Evolutionary conservation across 2,113 vertebrate species (phyloP).

Genomic region (rat (Rattus norvegicus)): GRCr8 NC_086024.1:78515501-78516000

Average conservation of each 20-base stretch:
- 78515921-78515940: conserved; percentile 2
- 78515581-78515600: conserved; percentile 9
- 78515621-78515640: neutral
- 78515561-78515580: neutral
- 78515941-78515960: conserved; percentile 33
- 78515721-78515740: conserved; percentile 76
- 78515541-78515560: conserved; percentile 21
- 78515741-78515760: conserved; percentile 53
- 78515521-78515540: neutral
- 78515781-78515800: neutral
- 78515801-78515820: neutral
- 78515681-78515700: neutral
- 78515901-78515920: neutral
- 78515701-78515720: conserved; percentile 34
- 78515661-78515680: conserved; percentile 8
- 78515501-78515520: neutral
- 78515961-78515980: conserved; percentile 15
- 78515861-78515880: neutral
- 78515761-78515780: neutral
- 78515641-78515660: neutral
- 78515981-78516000: neutral
- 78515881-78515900: conserved; percentile 25
- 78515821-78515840: neutral
- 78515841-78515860: conserved; percentile 57
- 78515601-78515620: conserved; percentile 13